Percentiles rank a stretch among this genome's conserved stretches.
These are phyloP conservation scores for Athalia circularis DNA, from an alignment of 2,888 invertebrate genomes.

Conservation along the genomic window DNA sequence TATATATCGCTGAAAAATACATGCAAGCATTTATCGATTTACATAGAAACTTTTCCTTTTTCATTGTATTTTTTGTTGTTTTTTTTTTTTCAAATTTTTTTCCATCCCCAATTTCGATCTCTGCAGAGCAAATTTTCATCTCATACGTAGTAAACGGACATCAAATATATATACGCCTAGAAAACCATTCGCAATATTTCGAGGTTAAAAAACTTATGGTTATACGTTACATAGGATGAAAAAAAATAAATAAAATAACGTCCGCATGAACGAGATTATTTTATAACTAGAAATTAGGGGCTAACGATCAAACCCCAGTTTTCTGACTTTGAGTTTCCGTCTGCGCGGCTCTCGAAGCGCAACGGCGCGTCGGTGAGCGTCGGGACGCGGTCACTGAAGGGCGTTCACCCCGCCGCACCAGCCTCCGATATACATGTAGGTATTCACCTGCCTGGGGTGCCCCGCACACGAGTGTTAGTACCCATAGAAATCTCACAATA, in stretches of 20 bases:
- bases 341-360: slow-evolving; percentile 29
- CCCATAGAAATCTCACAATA: not conserved
- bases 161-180: too few relatives aligned
- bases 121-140: too few relatives aligned
- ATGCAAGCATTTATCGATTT: too few relatives aligned
- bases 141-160: too few relatives aligned
- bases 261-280: not conserved
- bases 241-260: not conserved
- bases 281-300: slow-evolving; percentile 18
- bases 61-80: too few relatives aligned
- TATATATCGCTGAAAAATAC: too few relatives aligned
- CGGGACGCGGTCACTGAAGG: slow-evolving; percentile 67
- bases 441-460: slow-evolving; percentile 28
- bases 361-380: slow-evolving; percentile 51
- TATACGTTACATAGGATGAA: not conserved
- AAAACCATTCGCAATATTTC: too few relatives aligned
- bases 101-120: too few relatives aligned
- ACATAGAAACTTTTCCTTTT: too few relatives aligned
- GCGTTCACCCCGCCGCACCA: slow-evolving; percentile 63
- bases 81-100: too few relatives aligned
- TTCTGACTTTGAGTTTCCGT: slow-evolving; percentile 54
- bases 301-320: slow-evolving; percentile 57
- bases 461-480: not conserved
- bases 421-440: slow-evolving; percentile 57
- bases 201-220: too few relatives aligned